These are phyloP conservation scores for Leptothorax acervorum DNA, from an alignment of 2,888 invertebrate species.

Conservation along the genomic window DNA sequence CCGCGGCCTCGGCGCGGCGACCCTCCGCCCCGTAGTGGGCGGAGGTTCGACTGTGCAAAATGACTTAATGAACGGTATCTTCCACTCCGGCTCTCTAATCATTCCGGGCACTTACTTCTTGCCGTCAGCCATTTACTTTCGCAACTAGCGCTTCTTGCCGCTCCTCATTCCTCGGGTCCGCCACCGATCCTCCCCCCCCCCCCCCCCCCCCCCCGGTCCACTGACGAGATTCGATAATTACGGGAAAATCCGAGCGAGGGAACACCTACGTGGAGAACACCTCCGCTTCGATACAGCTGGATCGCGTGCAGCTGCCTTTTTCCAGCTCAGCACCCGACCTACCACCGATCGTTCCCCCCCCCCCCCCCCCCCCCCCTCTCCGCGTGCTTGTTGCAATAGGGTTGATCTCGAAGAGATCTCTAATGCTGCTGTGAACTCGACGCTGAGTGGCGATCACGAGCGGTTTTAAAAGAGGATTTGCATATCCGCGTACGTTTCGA, in stretches of 20 bases:
- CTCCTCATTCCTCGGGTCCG: not conserved
- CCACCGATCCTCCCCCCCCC: not conserved
- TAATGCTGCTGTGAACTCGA: not conserved
- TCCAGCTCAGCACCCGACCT: constrained; percentile 24
- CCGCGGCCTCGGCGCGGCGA: constrained; percentile 49
- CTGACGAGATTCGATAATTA: constrained; percentile 75
- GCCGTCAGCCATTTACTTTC: constrained; percentile 77
- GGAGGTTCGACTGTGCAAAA: constrained; percentile 76
- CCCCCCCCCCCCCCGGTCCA: not conserved
- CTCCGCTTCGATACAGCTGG: constrained; percentile 33
- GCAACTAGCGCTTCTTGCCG: constrained; percentile 72
- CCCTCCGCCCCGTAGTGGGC: constrained; percentile 65
- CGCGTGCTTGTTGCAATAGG: constrained; percentile 25
- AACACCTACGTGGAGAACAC: constrained; percentile 66
- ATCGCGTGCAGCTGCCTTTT: constrained; percentile 63
- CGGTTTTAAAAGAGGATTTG: constrained; percentile 45
- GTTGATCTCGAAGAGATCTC: constrained; percentile 27
- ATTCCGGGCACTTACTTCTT: constrained; percentile 77
- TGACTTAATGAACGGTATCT: constrained; percentile 79
- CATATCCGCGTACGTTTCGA: constrained; percentile 23
- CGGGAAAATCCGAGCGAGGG: constrained; percentile 68
- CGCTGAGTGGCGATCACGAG: constrained; percentile 33
- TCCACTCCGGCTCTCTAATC: constrained; percentile 76
- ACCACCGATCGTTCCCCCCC: not conserved
- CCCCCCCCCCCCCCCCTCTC: not conserved